These are phyloP conservation scores for Drosophila siamana DNA, from an alignment of 2,888 invertebrate genomes.

Conservation along the genomic window DNA sequence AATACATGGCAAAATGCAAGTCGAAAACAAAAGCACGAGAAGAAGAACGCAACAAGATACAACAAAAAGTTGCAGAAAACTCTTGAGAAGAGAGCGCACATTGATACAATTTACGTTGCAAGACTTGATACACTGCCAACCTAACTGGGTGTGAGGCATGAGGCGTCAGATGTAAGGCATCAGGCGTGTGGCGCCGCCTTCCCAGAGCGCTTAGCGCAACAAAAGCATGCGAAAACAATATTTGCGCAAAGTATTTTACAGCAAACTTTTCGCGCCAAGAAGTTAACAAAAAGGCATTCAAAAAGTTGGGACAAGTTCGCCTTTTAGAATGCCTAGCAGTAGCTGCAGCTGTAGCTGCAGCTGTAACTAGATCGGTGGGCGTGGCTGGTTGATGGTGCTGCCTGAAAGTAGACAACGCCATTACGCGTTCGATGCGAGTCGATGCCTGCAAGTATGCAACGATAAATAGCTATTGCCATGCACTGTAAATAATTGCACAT, in stretches of 20 bases:
- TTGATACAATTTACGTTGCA: slow-evolving; percentile 75
- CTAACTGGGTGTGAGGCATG: slow-evolving; percentile 3
- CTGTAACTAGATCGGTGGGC: slow-evolving; percentile 4
- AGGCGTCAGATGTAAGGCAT: background rate
- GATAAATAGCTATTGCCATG: slow-evolving; percentile 29
- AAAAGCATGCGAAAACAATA: slow-evolving; percentile 78
- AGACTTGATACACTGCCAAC: slow-evolving; percentile 34
- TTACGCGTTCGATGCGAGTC: slow-evolving; percentile 9
- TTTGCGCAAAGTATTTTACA: slow-evolving; percentile 76
- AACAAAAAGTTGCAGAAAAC: slow-evolving; percentile 58
- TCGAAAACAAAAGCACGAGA: slow-evolving; percentile 49
- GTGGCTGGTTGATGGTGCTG: slow-evolving; percentile 14
- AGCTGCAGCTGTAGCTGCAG: background rate
- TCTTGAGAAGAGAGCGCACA: slow-evolving; percentile 68
- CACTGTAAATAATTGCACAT: slow-evolving; percentile 15
- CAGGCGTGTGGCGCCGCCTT: slow-evolving; percentile 23
- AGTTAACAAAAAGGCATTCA: slow-evolving; percentile 77
- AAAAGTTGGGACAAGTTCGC: slow-evolving; percentile 73
- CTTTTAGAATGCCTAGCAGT: slow-evolving; percentile 20
- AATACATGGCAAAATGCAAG: slow-evolving; percentile 70
- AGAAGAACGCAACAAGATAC: slow-evolving; percentile 27
- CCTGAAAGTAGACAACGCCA: slow-evolving; percentile 62
- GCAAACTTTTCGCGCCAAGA: slow-evolving; percentile 76
- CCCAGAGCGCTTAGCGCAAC: slow-evolving; percentile 71
- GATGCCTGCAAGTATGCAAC: slow-evolving; percentile 54